Conservation (phyloP, 2,888 invertebrate species). For the Sepioteuthis lessoniana region DNA sequence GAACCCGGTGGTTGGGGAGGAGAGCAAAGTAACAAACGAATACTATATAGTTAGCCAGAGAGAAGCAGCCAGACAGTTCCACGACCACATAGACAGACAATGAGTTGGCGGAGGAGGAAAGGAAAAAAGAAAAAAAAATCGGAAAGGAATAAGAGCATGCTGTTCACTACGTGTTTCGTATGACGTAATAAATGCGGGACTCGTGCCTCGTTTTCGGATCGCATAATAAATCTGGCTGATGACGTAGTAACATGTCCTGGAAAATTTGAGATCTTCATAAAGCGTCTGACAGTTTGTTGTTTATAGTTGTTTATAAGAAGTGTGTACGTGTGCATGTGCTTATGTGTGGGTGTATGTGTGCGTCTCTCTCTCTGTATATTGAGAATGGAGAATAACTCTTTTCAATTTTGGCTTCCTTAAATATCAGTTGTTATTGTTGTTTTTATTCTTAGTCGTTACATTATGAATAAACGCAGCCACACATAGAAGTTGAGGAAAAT, state of each 20-base stretch:
- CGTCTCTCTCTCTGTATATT: background rate
- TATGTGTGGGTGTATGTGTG: background rate
- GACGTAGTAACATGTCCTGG: background rate
- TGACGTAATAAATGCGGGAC: slow-evolving; percentile 11
- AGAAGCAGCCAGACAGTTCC: background rate
- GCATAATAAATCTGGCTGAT: background rate
- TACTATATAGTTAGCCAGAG: background rate
- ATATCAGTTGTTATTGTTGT: background rate
- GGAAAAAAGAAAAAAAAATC: background rate
- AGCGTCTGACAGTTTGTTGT: background rate
- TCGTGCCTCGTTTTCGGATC: background rate
- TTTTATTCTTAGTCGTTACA: background rate
- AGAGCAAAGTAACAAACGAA: background rate
- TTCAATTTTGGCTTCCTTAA: background rate
- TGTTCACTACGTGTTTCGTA: background rate
- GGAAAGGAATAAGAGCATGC: background rate
- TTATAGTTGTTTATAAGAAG: background rate
- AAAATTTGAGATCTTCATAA: background rate
- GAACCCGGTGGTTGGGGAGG: background rate
- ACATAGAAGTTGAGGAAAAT: no score
- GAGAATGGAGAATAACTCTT: background rate
- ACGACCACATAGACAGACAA: background rate
- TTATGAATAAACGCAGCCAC: background rate
- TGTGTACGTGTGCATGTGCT: background rate
- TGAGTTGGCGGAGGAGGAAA: no score